Evolutionary conservation across 1,140 invertebrate genomes (phyloP).

Genomic region (Aphidius ervi): DNA sequence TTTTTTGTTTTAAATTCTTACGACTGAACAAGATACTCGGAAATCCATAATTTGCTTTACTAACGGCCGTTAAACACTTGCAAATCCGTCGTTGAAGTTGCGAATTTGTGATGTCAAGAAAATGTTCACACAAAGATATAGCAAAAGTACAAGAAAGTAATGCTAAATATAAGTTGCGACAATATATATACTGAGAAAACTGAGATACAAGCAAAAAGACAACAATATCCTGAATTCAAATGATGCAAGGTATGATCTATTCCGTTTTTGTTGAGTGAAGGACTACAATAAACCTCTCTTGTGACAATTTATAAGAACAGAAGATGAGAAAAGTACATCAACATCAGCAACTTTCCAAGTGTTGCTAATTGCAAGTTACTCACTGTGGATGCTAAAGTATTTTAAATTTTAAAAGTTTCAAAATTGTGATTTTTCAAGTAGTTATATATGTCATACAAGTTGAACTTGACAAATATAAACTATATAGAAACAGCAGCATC

Average conservation of each 20-base stretch:
- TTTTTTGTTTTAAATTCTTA: not conserved
- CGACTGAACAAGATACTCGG: constrained; percentile 7
- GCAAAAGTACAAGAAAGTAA: too few relatives aligned
- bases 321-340: constrained; percentile 3
- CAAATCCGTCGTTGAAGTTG: constrained; percentile 22
- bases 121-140: too few relatives aligned
- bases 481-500: not conserved
- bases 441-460: not conserved
- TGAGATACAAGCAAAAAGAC: too few relatives aligned
- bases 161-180: too few relatives aligned
- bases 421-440: constrained; percentile 15
- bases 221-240: too few relatives aligned
- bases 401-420: constrained; percentile 1
- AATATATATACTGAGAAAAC: too few relatives aligned
- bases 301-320: not conserved
- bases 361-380: constrained; percentile 24
- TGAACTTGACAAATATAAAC: not conserved
- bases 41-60: constrained; percentile 19
- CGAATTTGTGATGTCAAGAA: not conserved
- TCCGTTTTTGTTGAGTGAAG: too few relatives aligned
- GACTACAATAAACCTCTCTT: too few relatives aligned
- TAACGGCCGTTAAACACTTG: constrained; percentile 19
- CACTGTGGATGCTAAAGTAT: constrained; percentile 11
- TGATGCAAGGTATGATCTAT: too few relatives aligned
- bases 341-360: constrained; percentile 13